Conservation (phyloP, 1,140 invertebrate genomes). For the Ylistrum balloti region DNA sequence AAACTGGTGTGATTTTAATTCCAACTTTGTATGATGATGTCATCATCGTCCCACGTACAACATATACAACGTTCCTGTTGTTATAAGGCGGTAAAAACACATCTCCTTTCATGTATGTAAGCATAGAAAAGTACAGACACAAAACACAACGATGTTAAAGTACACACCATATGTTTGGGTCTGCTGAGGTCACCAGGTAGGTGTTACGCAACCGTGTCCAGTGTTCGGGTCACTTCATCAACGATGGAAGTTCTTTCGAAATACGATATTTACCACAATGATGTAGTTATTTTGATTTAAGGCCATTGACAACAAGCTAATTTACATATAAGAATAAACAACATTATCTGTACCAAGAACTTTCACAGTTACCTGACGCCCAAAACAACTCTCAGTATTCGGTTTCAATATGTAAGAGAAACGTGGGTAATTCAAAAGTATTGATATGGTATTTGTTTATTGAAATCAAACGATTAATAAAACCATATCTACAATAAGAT, state of each 20-base stretch:
- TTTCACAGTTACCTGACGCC: neutral
- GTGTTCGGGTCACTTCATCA: conserved; percentile 13
- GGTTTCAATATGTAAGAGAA: neutral
- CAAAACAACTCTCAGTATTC: neutral
- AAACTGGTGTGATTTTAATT: too few relatives aligned
- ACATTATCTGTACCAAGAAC: neutral
- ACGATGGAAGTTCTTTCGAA: conserved; percentile 10
- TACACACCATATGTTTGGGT: neutral
- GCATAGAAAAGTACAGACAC: neutral
- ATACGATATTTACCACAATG: neutral
- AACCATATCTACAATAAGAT: neutral
- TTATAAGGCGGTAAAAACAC: neutral
- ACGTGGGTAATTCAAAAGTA: neutral
- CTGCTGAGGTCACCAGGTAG: neutral
- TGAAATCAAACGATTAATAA: neutral
- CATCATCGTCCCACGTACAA: neutral
- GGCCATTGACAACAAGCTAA: neutral
- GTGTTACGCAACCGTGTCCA: neutral
- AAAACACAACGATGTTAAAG: neutral
- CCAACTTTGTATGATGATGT: neutral
- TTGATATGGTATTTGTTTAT: neutral
- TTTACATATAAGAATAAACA: neutral
- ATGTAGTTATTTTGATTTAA: neutral
- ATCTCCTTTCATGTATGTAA: neutral
- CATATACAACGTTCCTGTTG: neutral